Evolutionary conservation across 1,140 invertebrate species (phyloP).

Genomic region (Rhopalosiphum padi): DNA sequence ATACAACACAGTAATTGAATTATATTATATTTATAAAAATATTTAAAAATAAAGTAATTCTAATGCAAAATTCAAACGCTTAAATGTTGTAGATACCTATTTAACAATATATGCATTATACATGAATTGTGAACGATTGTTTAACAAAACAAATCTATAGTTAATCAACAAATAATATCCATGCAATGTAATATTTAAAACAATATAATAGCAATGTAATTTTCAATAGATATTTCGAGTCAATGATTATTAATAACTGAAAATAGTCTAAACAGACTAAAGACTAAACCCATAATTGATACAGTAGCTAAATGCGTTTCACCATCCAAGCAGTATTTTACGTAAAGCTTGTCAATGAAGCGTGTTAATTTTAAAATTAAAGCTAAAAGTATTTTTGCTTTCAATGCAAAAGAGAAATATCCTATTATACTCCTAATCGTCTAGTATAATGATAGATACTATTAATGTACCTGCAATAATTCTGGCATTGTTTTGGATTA

Average conservation of each 20-base stretch:
- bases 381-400: neutral
- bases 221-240: neutral
- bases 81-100: too few species aligned
- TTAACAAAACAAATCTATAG: neutral
- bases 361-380: neutral
- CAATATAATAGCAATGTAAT: constrained; percentile 21
- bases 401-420: neutral
- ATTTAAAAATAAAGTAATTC: too few species aligned
- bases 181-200: neutral
- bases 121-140: neutral
- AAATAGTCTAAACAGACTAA: neutral
- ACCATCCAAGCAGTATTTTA: neutral
- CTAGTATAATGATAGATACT: neutral
- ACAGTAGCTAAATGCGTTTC: neutral
- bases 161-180: neutral
- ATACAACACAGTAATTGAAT: too few species aligned
- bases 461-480: neutral
- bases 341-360: neutral
- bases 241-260: constrained; percentile 2
- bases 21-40: too few species aligned
- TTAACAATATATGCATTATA: too few species aligned
- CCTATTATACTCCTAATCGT: neutral
- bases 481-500: neutral
- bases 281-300: neutral
- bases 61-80: too few species aligned